Evolutionary conservation across 2,113 vertebrate species (phyloP), one percentile per base, ranked within the genome.

Genomic region (Lathamus discolor): DNA sequence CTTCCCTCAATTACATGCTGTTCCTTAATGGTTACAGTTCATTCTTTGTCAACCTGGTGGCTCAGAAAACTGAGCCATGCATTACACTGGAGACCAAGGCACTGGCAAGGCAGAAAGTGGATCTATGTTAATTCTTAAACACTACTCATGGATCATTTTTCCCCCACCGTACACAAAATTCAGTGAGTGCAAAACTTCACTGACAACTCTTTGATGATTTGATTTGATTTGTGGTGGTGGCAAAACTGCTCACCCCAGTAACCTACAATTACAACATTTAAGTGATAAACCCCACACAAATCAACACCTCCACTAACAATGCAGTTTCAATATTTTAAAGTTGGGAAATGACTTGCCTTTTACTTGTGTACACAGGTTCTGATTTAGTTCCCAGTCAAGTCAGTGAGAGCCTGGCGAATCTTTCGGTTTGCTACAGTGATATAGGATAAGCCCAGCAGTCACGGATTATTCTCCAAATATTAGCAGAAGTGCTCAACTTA

Each of bases 391-490:
- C n/a, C 35, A 39, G 37, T 49, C 49, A 86, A 94, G 51, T 62
- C 54, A 77, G 7, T 46, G 64, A 68, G 17, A 93, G 51, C 31
- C 35, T 86, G 35, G 28, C 78, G 31, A 86, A 86, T 61, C 59
- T 54, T 35, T 63, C 2, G 0, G 17, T 77, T 90, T 78, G 13
- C 68, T 88, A 63, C 69, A 72, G 29, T 48, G 69, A 64, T 1
- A 92, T n/a, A 5, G 46, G 23, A 83, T 63, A 88, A 92, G 17
- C 63, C n/a, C 68, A 88, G 80, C 41, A 86, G 41, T n/a, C 59
- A 80, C 59, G n/a, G 4, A 67, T 95, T 96, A 81, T 93, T 95
- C 73, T 86, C 76, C 73, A 93, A 77, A 70, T 88, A 78, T 77
- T 77, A 83, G 49, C 41, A 86, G 86, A 94, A 92, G 61, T 29